These are phyloP conservation scores for Alviniconcha strummeri DNA, from an alignment of 2,888 invertebrate species.

Conservation along the genomic window DNA sequence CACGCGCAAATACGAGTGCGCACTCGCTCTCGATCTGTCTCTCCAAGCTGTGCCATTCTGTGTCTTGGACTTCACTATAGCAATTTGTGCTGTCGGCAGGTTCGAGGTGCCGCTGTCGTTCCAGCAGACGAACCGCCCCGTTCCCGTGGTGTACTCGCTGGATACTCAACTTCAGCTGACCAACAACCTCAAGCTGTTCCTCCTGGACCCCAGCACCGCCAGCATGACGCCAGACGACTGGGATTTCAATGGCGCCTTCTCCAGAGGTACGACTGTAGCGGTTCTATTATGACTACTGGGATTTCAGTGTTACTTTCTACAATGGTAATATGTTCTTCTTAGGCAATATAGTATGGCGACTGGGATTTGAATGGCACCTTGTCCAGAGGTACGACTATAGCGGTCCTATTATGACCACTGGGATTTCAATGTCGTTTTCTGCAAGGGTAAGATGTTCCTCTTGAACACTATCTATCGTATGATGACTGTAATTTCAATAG, in stretches of 20 bases:
- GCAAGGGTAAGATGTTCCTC: conserved; percentile 59
- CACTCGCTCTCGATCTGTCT: no score
- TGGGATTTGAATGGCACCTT: no score
- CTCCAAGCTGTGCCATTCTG: no score
- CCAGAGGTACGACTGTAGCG: conserved; percentile 51
- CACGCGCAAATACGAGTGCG: no score
- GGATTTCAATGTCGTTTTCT: no score
- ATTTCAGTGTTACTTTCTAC: background rate
- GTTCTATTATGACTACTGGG: no score
- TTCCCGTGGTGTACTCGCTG: conserved; percentile 73
- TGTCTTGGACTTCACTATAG: no score
- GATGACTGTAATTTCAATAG: conserved; percentile 68
- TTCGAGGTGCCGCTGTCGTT: conserved; percentile 72
- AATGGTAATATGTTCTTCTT: no score
- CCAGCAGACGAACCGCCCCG: conserved; percentile 73
- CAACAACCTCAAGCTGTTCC: conserved; percentile 69
- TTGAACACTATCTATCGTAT: conserved; percentile 59
- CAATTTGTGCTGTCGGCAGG: conserved; percentile 40
- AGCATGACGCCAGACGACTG: conserved; percentile 56
- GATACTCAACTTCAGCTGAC: conserved; percentile 73
- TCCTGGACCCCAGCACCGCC: conserved; percentile 58
- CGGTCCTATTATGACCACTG: no score
- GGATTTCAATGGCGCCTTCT: conserved; percentile 68
- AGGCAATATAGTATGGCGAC: no score
- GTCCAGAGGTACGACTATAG: no score